Evolutionary conservation across 2,113 vertebrate species (phyloP), one percentile per base, ranked within the genome.

Genomic region (Ploceus nigricollis): DNA sequence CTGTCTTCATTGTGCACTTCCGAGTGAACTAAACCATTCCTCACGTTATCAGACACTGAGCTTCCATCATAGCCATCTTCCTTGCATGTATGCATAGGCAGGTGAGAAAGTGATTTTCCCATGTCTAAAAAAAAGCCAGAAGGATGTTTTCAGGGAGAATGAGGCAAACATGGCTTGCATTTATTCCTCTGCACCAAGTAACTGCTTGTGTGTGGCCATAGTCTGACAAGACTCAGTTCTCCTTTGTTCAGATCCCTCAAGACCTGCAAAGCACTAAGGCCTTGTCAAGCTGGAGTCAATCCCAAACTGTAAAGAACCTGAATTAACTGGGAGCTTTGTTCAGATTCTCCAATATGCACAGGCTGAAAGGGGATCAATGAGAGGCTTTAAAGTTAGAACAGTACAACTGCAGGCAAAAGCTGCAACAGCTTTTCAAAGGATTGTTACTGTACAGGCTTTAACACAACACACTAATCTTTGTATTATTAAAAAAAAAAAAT

Each of bases 61-160:
- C 97, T 96, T 56, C 98, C 97, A n/a, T 99, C 98, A 42, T 92
- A 97, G 88, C 96, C 95, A 68, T 98, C 98, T 39, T 99, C 98
- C 92, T 99, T 98, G 82, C 82, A 94, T 0, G 97, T 97, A 83
- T 98, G 98, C 88, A 99, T 98, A 70, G 98, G 97, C 93, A 99
- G 87, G 87, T 97, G 98, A 96, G 99, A 99, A 96, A 99, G 98
- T 56, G 98, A 98, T 97, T 99, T 99, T 66, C 99, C 99, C 99
- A 99, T 99, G 45, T 96, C 98, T 97, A 82, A 82, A 93, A 94
- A 28, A 28, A 47, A 60, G 42, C 21, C 47, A 87, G 35, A 90
- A 88, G 17, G 53, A 68, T 53, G 11, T 54, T 79, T 83, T 79
- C 70, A 91, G 18, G n/a, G 24, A 81, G 28, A 64, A 83, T 0